Percentiles rank a stretch among this genome's conserved stretches.
Conservation (phyloP, 2,888 invertebrate species). For the Gibbula magus region DNA sequence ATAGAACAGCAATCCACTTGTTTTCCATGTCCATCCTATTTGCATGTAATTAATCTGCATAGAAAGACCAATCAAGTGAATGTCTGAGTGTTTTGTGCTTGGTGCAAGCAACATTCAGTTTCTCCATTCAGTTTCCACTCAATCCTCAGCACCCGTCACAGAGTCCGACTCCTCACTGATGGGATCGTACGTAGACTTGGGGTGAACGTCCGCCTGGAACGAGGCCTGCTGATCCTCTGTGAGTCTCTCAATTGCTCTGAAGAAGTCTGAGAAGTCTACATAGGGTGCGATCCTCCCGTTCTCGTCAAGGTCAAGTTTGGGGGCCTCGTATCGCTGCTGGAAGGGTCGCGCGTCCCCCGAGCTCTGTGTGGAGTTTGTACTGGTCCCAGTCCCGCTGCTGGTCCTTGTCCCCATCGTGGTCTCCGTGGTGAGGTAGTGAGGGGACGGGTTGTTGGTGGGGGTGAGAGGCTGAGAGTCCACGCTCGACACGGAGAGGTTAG, state of each 20-base stretch:
- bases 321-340: constrained; percentile 44
- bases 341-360: constrained; percentile 63
- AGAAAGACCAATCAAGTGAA: no score
- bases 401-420: constrained; percentile 39
- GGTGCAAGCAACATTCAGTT: not conserved
- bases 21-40: no score
- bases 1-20: no score
- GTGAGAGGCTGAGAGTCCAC: constrained; percentile 42
- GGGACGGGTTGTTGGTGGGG: constrained; percentile 37
- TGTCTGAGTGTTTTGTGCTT: not conserved
- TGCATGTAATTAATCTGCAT: no score
- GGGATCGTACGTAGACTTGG: constrained; percentile 68
- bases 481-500: constrained; percentile 35
- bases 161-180: constrained; percentile 66
- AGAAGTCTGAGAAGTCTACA: constrained; percentile 87
- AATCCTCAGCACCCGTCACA: not conserved
- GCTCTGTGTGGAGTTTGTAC: constrained; percentile 68
- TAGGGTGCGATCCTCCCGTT: constrained; percentile 85
- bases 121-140: no score
- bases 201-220: constrained; percentile 65
- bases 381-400: constrained; percentile 58
- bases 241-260: constrained; percentile 65
- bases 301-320: constrained; percentile 78
- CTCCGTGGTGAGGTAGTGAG: constrained; percentile 37
- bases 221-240: constrained; percentile 66